Conservation (phyloP, 2,113 vertebrate genomes). For the Nothocercus nigrocapillus region DNA sequence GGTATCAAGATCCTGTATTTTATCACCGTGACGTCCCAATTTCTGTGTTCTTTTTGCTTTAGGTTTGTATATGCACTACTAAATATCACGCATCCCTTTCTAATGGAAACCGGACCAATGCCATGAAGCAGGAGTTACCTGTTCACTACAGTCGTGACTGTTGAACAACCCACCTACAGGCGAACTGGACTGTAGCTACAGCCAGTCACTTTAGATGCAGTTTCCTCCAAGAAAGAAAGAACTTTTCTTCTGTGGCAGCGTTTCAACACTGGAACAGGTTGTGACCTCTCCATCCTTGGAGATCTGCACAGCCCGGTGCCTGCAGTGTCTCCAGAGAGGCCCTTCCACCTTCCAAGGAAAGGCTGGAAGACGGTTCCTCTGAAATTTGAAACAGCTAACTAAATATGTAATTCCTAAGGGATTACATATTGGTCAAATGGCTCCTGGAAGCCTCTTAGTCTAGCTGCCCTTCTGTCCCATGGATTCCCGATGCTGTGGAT, state of each 20-base stretch:
- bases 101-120: background rate
- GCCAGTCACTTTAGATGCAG: background rate
- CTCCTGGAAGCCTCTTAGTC: accelerated
- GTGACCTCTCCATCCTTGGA: background rate
- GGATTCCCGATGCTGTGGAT: accelerated
- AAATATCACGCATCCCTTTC: background rate
- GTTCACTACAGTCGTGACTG: background rate
- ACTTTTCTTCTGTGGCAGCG: accelerated
- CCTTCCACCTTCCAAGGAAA: accelerated
- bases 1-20: background rate
- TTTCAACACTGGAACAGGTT: background rate
- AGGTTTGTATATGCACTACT: background rate
- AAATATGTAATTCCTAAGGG: accelerated
- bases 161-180: background rate
- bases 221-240: accelerated
- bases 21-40: background rate
- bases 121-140: background rate
- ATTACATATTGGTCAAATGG: background rate
- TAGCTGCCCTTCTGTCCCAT: background rate
- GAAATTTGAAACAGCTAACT: background rate
- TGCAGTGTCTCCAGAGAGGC: background rate
- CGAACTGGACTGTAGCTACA: background rate
- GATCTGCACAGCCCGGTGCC: background rate
- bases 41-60: background rate
- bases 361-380: background rate